Conservation (phyloP, 1,140 invertebrate genomes). For the Achatina immaculata region DNA sequence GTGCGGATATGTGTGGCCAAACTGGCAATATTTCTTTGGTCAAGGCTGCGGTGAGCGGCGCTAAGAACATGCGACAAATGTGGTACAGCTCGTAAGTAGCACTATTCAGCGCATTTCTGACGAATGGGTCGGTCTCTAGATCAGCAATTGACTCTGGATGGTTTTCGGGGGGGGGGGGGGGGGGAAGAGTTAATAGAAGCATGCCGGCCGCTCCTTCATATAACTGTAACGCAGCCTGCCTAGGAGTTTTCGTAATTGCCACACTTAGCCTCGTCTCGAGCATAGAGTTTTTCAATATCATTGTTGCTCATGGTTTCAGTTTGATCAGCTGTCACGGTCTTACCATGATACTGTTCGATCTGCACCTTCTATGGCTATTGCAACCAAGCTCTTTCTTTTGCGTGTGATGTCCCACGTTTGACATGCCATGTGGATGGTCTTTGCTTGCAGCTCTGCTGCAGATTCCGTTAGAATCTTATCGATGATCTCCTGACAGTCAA, state of each 20-base stretch:
- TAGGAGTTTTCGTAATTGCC: neutral
- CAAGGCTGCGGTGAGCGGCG: no score
- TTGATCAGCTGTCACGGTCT: neutral
- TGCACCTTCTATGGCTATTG: neutral
- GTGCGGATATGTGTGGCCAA: no score
- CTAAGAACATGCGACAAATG: neutral
- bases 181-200: no score
- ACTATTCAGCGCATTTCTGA: neutral
- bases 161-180: no score
- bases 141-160: neutral
- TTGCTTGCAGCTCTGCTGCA: no score
- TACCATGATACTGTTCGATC: neutral
- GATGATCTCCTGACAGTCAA: no score
- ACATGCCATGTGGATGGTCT: no score
- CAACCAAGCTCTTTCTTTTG: no score
- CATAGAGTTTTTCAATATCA: neutral
- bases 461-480: no score
- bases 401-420: no score
- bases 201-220: neutral
- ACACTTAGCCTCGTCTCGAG: neutral
- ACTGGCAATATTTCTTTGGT: neutral
- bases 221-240: neutral
- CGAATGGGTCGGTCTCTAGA: slow-evolving; percentile 2
- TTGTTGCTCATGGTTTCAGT: neutral
- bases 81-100: neutral